Conservation (phyloP, 2,797 vertebrate genomes). For the Hippopotamyrus pictus region DNA sequence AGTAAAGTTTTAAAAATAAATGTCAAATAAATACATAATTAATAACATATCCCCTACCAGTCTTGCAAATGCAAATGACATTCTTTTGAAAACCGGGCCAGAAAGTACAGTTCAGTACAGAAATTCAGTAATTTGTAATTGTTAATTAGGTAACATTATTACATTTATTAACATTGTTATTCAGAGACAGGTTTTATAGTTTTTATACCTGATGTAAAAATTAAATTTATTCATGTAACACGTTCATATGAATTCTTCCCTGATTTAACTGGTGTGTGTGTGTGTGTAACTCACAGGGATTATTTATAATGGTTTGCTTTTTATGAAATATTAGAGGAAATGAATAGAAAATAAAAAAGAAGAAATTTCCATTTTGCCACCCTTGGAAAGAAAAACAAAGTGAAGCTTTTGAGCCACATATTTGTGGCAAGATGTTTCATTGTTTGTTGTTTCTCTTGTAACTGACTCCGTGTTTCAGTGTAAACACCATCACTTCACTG, state of each 20-base stretch:
- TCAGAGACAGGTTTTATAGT: background rate
- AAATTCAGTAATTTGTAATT: background rate
- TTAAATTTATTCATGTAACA: background rate
- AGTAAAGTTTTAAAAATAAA: background rate
- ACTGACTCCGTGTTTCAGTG: conserved; percentile 4
- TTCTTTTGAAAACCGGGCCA: background rate
- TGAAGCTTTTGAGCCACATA: background rate
- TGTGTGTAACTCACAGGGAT: background rate
- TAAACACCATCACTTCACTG: background rate
- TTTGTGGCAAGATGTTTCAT: background rate
- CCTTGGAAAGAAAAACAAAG: background rate
- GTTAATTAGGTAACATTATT: background rate
- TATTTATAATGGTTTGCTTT: background rate
- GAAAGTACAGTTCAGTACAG: background rate
- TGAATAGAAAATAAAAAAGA: background rate
- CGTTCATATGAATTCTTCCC: background rate
- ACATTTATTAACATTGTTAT: background rate
- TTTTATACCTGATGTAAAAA: background rate
- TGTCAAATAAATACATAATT: background rate
- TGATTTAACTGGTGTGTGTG: background rate
- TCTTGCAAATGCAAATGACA: background rate
- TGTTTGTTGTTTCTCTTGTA: background rate
- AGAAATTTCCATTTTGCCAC: background rate
- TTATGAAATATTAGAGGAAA: background rate
- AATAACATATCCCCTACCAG: background rate